These are phyloP conservation scores for Cromileptes altivelis DNA, from an alignment of 2,113 vertebrate species.

Conservation along the genomic window DNA sequence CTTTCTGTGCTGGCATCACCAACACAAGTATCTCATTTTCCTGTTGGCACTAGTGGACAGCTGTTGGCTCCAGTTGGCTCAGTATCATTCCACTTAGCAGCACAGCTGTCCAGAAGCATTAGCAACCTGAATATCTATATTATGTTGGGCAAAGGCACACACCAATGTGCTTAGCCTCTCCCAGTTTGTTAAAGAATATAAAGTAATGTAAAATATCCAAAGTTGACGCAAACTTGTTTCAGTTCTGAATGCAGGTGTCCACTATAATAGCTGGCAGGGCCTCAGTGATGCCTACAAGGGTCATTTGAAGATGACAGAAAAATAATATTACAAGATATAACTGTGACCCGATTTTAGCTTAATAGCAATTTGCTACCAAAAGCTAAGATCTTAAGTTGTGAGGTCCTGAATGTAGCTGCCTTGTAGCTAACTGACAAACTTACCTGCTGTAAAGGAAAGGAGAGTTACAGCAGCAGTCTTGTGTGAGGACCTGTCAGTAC, in stretches of 20 bases:
- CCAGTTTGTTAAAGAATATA: neutral
- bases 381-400: neutral
- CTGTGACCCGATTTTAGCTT: neutral
- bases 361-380: neutral
- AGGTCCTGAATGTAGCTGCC: neutral
- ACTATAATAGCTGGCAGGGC: neutral
- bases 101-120: conserved; percentile 51
- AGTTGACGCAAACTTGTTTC: neutral
- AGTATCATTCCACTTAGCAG: neutral
- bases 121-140: conserved; percentile 32
- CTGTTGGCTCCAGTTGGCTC: conserved; percentile 36
- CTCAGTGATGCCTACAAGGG: neutral
- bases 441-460: too few species aligned
- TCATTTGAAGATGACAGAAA: neutral
- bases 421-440: neutral
- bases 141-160: neutral
- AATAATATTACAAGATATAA: neutral
- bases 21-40: conserved; percentile 25
- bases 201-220: neutral
- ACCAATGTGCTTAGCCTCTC: neutral
- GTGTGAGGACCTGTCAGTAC: neutral
- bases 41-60: conserved; percentile 30
- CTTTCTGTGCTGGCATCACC: conserved; percentile 13
- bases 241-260: neutral
- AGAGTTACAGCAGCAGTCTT: neutral